Base-by-base conservation (phyloP, 2,113 vertebrate genomes). In the Leptobrachium ailaonicum region DNA sequence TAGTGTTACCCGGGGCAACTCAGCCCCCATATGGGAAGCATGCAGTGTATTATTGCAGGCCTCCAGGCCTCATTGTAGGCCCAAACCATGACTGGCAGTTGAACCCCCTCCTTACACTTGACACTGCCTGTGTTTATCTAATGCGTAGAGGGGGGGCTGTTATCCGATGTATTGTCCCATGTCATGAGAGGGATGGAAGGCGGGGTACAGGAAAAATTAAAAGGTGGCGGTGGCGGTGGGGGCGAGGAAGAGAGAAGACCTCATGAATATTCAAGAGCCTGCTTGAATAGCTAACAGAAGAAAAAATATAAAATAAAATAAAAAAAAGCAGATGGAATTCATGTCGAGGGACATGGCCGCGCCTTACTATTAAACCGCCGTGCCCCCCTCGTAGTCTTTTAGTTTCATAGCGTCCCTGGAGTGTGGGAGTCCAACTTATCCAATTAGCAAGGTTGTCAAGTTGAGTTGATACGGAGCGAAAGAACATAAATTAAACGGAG, bases 51-150 rank as follows among this genome's bases (percentile, higher is more conserved):
- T 95, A 96, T 95, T 95, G 93, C 90, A 91, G 95, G 93, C 91
- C 90, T 88, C 90, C 5, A 45, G 89, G 83, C 86, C 82, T 78
- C 92, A 93, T 89, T 92, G 92, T 93, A 89, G 89, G 85, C 88
- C 83, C n/a, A 67, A 80, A 92, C 90, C 95, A 92, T 88, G 92
- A 93, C 94, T 88, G 94, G 94, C 95, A 93, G 94, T 95, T 95
- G 94, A 95, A 93, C 93, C 93, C 94, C 91, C 85, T 89, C 93
- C 95, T 95, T 95, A 96, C 95, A 98, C 97, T 98, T 98, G 97
- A 97, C 97, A 98, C 95, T 93, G 94, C 95, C 94, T 96, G 95
- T 98, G 97, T 98, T 98, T 98, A 96, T 98, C 94, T 96, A 96
- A 96, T 96, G 94, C 86, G 42, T 82, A 85, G 70, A 73, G 84